Base-by-base conservation (phyloP, 92 coral and sea anemone genomes). In the Palythoa grandiflora region DNA sequence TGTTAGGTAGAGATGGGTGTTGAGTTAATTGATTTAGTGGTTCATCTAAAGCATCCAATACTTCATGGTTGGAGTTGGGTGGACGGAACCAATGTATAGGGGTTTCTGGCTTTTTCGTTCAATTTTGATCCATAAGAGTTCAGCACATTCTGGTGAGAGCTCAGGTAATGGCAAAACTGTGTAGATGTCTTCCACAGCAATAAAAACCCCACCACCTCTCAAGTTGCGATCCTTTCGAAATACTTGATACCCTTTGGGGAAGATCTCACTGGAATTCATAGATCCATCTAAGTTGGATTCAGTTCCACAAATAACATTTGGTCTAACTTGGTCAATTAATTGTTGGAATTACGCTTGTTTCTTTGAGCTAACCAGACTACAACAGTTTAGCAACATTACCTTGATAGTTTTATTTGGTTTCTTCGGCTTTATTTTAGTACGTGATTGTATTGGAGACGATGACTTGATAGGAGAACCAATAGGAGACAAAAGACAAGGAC, bases 191-290 rank as follows among this genome's bases (percentile, higher is more conserved):
- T 75, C 53, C 51, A 17, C 51, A 21, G 39, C 61, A 75, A 75
- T n/a, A 44, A 75, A 10, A 50, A 75, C 79, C 53, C 79, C 61
- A 75, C 79, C 80, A 47, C 65, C 80, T 19, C 55, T 19, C 80
- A 53, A 47, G 55, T 76, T 76, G 53, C 80, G 53, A 39, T 76
- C 80, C 63, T 76, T 76, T 47, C 80, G 80, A 11, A 51, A 47
- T 76, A 76, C 80, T 51, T 15, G 60, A 53, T 15, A 76, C 38
- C 55, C 65, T 19, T 20, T 20, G 38, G 63, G 80, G 63, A 76
- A 76, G 14, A 76, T 54, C 40, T 76, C 80, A 14, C 80, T 76
- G 63, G 38, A 47, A 54, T 36, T 54, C 1, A 48, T 76, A 54
- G 60, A 47, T 44, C 60, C 53, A 7, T 50, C 80, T 51, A 76